Evolutionary conservation across 2,888 invertebrate genomes (phyloP), one percentile per base, ranked within the genome.

Genomic region (Mesorhabditis sp.): DNA sequence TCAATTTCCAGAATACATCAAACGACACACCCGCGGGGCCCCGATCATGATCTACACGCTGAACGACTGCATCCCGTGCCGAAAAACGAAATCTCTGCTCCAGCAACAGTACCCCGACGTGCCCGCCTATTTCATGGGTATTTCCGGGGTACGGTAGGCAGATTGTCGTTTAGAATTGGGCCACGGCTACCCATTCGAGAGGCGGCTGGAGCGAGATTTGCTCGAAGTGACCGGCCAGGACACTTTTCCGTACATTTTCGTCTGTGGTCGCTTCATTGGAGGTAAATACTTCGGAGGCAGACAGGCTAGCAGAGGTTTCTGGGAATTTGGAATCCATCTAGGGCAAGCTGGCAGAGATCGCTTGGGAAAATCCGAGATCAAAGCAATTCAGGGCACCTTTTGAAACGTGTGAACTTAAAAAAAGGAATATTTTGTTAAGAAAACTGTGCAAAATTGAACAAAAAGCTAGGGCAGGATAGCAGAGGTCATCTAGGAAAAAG

Each of bases 191-290:
- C 79, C 81, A 50, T 84, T 84, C 84, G 83, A 85, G 68, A 74
- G 84, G 42, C 84, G 83, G 67, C 72, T 84, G 41, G 82, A 85
- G 71, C 78, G 81, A 7, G 84, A 84, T 67, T 76, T 84, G 5
- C 80, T 82, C 43, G 77, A 81, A 65, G 71, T 85, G 42, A 84
- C 84, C 10, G 80, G 84, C 5, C 82, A 82, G 45, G 76, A 77
- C 45, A 83, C 83, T 13, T 84, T 85, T 71, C 84, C 84, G 4
- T 84, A 83, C 70, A 83, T 84, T 45, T 84, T 85, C 71, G 82
- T 84, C n/a, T 84, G 84, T 58, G 84, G 84, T 13, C 76, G 78
- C 62, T 83, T 82, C 67, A 80, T 84, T 65, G 84, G 84, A 67
- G 83, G 80, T 79, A 42, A 41, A 67, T 28, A 10, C 2, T 5